Conservation (phyloP, 2,888 invertebrate genomes). For the Sphaeridia pumilis region DNA sequence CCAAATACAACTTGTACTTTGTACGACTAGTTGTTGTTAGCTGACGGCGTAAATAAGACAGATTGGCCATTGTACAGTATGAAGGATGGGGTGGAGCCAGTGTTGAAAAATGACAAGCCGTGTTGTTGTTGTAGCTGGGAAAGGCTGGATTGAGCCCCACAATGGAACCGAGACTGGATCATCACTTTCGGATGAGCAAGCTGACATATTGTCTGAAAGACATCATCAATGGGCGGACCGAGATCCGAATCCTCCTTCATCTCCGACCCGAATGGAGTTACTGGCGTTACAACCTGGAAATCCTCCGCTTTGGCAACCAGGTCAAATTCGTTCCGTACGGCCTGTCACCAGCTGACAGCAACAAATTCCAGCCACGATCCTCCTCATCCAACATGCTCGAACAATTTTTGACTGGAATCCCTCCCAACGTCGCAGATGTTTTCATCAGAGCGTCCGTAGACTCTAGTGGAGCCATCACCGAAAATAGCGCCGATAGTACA, state of each 20-base stretch:
- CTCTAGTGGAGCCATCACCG: background rate
- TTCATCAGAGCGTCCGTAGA: conserved; percentile 5
- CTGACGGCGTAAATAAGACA: too few relatives aligned
- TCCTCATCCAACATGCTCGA: conserved; percentile 12
- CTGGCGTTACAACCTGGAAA: conserved; percentile 22
- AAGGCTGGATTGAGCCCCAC: too few relatives aligned
- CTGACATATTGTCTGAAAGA: conserved; percentile 34
- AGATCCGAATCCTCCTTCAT: conserved; percentile 28
- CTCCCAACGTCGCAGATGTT: conserved; percentile 17
- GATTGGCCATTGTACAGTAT: too few relatives aligned
- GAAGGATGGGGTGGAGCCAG: too few relatives aligned
- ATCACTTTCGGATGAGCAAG: conserved; percentile 29
- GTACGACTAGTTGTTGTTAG: too few relatives aligned
- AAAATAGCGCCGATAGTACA: background rate
- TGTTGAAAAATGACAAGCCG: too few relatives aligned
- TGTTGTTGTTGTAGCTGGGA: too few relatives aligned
- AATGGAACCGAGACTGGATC: conserved; percentile 6
- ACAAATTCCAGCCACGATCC: background rate
- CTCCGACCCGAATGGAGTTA: conserved; percentile 24
- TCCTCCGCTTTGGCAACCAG: conserved; percentile 28
- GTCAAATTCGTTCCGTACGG: conserved; percentile 22
- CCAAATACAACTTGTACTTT: too few relatives aligned
- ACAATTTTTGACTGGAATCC: conserved; percentile 18
- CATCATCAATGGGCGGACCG: conserved; percentile 20
- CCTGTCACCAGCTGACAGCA: background rate